A percentile compares a stretch with the other conserved stretches of the same genome.
phyloP scores from a whole-genome alignment of 1,140 invertebrate species.

The Atta cephalotes region DNA sequence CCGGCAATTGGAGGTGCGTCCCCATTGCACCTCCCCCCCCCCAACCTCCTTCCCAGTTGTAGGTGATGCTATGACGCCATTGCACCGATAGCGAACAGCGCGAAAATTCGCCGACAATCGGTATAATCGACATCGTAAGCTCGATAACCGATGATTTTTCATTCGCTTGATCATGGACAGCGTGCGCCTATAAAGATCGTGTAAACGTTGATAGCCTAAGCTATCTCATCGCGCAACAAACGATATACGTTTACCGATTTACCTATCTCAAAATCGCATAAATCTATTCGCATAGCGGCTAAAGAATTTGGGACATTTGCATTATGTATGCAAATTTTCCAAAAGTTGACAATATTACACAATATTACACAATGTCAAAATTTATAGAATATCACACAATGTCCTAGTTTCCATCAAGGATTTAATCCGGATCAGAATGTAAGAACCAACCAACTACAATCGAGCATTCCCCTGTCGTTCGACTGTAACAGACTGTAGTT shows the following conservation, averaged over 20 bases:
- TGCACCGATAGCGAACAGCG: constrained; percentile 14
- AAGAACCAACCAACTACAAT: no score
- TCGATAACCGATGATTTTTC: constrained; percentile 45
- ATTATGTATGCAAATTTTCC: neutral
- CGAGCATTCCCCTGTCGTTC: no score
- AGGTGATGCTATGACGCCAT: neutral
- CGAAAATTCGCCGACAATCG: constrained; percentile 64
- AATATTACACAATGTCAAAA: no score
- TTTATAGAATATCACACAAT: neutral
- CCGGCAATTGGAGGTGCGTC: neutral
- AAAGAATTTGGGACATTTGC: neutral
- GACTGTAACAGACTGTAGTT: no score
- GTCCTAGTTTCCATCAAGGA: no score
- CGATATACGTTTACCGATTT: neutral
- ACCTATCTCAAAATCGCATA: neutral
- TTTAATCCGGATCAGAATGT: no score
- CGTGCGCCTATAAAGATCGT: constrained; percentile 15
- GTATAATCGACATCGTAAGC: constrained; percentile 69
- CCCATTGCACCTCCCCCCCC: neutral
- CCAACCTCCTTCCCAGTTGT: neutral
- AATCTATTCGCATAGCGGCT: neutral
- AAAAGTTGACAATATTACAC: neutral
- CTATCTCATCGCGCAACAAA: neutral
- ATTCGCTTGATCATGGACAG: constrained; percentile 15
- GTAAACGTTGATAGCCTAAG: neutral